Base-by-base conservation (phyloP, 2,113 vertebrate species). In the Hippocampus abdominalis region DNA sequence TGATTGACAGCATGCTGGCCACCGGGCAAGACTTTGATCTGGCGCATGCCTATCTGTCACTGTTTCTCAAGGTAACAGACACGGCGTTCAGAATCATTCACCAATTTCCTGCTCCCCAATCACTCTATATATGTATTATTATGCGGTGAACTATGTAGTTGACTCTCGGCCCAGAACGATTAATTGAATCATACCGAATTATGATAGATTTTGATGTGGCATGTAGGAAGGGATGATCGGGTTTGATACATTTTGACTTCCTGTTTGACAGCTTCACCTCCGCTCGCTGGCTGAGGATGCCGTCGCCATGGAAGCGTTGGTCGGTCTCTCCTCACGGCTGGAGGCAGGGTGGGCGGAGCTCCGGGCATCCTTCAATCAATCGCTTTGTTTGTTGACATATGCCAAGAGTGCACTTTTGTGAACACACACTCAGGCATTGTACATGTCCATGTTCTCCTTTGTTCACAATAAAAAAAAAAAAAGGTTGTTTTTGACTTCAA, bases 321-420 rank as follows among this genome's bases (percentile, higher is more conserved):
- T 85, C 46, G 79, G 71, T 21, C 84, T 98, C 61, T 93, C 90
- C 3, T 23, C 69, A 0, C 90, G 87, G 0, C 88, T 98, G 8
- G 93, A 98, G 66, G 89, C 91, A 42, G 92, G 90, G 0, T 98
- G 97, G 96, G 90, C 86, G 72, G 90, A 91, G 84, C 90, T 98
- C 74, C 93, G 48, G 23, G 84, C 84, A 13, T 93, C 95, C 0
- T 94, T 98, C 68, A 92, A 94, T 86, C 94, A 97, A 87, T 98
- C 92, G 66, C 88, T 98, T 27, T 98, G 97, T 90, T 82, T 99
- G 71, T 86, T 99, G 90, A 93, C 94, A 3, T 98, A 96, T 18
- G 87, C 92, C 60, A 98, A 96, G 91, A 98, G 95, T 77, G 95
- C 96, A 44, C 90, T 99, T 70, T 87, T 99, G 42, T 98, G 83